These are phyloP conservation scores for Amazona vittata DNA, from an alignment of 2,113 vertebrate species.

Conservation along the genomic window DNA sequence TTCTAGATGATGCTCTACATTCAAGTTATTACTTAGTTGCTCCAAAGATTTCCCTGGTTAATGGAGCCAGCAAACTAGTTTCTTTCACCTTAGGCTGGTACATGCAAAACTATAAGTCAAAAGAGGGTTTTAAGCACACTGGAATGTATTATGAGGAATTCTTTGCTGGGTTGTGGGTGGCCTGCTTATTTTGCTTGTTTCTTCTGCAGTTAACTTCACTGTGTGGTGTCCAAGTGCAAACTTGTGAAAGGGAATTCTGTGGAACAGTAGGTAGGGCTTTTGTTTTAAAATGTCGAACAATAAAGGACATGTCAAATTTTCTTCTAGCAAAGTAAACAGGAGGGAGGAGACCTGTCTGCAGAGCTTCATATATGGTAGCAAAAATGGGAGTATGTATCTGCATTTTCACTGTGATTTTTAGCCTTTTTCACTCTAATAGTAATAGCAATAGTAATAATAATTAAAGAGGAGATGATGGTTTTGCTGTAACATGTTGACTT, in stretches of 20 bases:
- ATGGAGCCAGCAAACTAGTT: not conserved
- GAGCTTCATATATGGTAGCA: not conserved
- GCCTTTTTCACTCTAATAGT: not conserved
- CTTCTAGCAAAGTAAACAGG: not conserved
- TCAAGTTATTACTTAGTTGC: not conserved
- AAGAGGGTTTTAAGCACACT: not conserved
- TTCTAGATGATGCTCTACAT: not conserved
- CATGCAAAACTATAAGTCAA: not conserved
- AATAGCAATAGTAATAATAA: not conserved
- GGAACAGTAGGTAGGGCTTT: not conserved
- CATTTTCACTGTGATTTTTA: not conserved
- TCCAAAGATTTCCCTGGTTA: not conserved
- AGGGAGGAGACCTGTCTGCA: not conserved
- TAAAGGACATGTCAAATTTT: not conserved
- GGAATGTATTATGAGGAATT: not conserved
- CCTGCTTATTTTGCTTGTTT: not conserved
- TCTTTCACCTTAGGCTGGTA: accelerated
- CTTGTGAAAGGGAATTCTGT: not conserved
- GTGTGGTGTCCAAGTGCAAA: not conserved
- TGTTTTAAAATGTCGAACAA: not conserved
- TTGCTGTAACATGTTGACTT: not conserved
- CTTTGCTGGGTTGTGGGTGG: not conserved
- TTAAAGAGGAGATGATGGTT: not conserved
- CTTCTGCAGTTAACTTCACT: not conserved
- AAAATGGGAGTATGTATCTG: not conserved